phyloP scores from a whole-genome alignment of 2,797 vertebrate species.

The Mico argentatus region DNA sequence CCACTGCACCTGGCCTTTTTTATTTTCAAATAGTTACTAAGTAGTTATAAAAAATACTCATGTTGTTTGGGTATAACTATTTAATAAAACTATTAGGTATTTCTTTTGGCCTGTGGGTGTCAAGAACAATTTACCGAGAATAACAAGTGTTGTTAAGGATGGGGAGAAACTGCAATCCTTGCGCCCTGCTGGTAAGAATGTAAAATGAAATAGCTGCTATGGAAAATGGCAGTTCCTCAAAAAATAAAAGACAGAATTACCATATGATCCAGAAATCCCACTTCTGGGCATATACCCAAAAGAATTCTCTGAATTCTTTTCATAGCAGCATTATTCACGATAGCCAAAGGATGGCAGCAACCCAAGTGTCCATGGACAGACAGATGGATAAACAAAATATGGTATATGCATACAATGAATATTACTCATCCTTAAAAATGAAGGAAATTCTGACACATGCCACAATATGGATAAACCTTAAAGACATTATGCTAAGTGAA shows the following conservation, averaged over 20 bases:
- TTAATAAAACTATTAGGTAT: neutral
- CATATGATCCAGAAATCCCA: neutral
- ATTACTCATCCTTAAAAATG: neutral
- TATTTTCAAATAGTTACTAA: neutral
- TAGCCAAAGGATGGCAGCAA: neutral
- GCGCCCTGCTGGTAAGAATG: neutral
- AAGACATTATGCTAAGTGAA: neutral
- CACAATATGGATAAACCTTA: neutral
- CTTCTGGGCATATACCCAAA: neutral
- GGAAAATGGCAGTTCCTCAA: neutral
- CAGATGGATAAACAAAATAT: neutral
- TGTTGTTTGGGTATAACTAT: neutral
- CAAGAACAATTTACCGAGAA: slow-evolving; percentile 18
- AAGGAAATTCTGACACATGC: slow-evolving; percentile 24
- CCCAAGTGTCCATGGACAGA: neutral
- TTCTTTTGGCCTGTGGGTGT: neutral
- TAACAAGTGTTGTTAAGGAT: neutral
- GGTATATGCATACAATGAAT: neutral
- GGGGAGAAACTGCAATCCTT: neutral
- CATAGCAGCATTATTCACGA: neutral
- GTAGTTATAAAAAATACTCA: neutral
- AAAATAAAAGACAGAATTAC: neutral
- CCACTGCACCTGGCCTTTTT: neutral
- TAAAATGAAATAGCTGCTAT: neutral
- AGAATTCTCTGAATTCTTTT: neutral